Evolutionary conservation across 2,113 vertebrate species (phyloP).

Genomic region (Manacus vitellinus): DNA sequence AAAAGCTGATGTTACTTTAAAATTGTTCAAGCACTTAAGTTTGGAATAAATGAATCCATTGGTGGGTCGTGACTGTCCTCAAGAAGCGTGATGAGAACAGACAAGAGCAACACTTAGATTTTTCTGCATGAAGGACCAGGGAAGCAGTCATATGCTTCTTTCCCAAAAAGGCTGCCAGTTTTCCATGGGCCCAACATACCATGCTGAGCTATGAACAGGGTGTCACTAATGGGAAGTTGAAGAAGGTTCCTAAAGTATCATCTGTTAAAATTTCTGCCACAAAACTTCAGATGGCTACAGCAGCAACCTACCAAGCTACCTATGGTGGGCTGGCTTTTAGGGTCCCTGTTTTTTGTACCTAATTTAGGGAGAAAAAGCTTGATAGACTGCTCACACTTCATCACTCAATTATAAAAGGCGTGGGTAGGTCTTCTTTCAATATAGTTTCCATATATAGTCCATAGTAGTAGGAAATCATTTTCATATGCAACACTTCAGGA

Average conservation of each 20-base stretch:
- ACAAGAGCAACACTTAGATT: not conserved
- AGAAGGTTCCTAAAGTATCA: not conserved
- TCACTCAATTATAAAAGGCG: not conserved
- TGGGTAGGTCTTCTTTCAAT: not conserved
- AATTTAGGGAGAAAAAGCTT: not conserved
- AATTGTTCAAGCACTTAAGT: not conserved
- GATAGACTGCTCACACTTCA: not conserved
- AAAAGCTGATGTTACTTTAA: not conserved
- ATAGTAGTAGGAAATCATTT: not conserved
- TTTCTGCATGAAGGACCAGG: not conserved
- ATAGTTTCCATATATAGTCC: not conserved
- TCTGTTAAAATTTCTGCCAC: not conserved
- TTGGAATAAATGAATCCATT: not conserved
- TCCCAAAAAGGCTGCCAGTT: accelerated
- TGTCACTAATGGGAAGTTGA: not conserved
- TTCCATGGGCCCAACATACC: not conserved
- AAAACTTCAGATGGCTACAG: not conserved
- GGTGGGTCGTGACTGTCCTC: not conserved
- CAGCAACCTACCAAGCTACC: not conserved
- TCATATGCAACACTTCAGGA: not conserved
- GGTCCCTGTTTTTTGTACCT: not conserved
- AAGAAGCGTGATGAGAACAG: not conserved
- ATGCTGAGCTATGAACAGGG: not conserved
- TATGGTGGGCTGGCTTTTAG: not conserved
- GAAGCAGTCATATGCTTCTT: not conserved